These are phyloP conservation scores for Molossus molossus DNA, from an alignment of 2,797 vertebrate species.

Conservation along the genomic window DNA sequence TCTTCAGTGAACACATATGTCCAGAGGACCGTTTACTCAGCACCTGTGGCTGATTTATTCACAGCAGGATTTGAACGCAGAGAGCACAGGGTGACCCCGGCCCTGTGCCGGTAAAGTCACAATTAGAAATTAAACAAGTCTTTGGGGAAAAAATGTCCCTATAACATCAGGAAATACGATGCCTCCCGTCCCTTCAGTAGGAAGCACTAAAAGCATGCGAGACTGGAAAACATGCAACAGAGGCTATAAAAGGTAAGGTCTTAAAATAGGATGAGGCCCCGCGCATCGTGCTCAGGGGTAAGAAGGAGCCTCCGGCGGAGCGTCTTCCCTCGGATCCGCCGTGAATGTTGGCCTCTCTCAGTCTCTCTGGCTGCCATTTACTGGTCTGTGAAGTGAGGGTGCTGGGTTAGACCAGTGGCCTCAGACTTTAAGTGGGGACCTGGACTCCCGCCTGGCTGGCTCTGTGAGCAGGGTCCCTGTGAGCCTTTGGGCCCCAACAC, in stretches of 20 bases:
- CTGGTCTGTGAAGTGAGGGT: neutral
- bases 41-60: rapidly evolving
- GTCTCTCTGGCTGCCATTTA: rapidly evolving
- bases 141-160: neutral
- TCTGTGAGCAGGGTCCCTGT: rapidly evolving
- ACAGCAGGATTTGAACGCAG: no score
- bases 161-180: neutral
- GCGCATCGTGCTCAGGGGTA: neutral
- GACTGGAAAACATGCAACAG: neutral
- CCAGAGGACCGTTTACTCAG: rapidly evolving
- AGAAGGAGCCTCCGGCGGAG: neutral
- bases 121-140: neutral
- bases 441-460: neutral
- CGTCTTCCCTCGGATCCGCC: rapidly evolving
- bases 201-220: neutral
- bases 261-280: neutral
- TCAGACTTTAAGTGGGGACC: neutral
- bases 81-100: neutral
- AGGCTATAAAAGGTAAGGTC: neutral
- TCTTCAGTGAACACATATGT: neutral
- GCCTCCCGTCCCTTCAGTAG: neutral
- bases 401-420: neutral
- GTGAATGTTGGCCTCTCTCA: neutral
- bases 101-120: rapidly evolving
- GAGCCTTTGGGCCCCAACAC: neutral